Conservation (phyloP, 2,888 invertebrate genomes). For the Taenaris catops region DNA sequence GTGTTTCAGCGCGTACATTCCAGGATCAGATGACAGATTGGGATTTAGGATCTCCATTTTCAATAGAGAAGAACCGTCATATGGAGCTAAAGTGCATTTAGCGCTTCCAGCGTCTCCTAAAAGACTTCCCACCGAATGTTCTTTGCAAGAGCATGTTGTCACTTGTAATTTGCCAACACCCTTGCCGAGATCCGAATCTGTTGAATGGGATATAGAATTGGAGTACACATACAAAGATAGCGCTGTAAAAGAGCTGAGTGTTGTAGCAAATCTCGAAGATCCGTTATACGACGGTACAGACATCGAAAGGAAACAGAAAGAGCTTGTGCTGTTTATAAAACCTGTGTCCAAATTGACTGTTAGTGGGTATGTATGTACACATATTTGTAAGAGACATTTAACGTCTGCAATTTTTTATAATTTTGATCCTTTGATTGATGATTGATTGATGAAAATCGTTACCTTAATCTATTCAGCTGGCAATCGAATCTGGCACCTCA, state of each 20-base stretch:
- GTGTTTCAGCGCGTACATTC: constrained; percentile 48
- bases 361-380: constrained; percentile 54
- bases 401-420: no score
- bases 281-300: constrained; percentile 42
- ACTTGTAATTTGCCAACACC: constrained; percentile 54
- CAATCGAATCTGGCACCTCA: no score
- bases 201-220: constrained; percentile 55
- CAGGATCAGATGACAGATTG: constrained; percentile 47
- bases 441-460: no score
- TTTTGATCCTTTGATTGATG: no score
- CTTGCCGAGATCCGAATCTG: constrained; percentile 38
- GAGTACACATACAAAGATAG: constrained; percentile 43
- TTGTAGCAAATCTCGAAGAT: constrained; percentile 44
- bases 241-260: constrained; percentile 32
- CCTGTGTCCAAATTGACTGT: constrained; percentile 45
- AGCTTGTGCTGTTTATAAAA: constrained; percentile 36
- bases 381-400: no score
- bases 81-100: constrained; percentile 49
- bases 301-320: constrained; percentile 32
- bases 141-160: constrained; percentile 41
- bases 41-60: constrained; percentile 47
- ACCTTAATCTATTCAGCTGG: no score
- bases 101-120: constrained; percentile 46
- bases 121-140: constrained; percentile 52
- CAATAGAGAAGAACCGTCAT: constrained; percentile 62